Evolutionary conservation across 2,797 vertebrate genomes (phyloP), one percentile per base, ranked within the genome.

Genomic region (Caiman crocodilus): DNA sequence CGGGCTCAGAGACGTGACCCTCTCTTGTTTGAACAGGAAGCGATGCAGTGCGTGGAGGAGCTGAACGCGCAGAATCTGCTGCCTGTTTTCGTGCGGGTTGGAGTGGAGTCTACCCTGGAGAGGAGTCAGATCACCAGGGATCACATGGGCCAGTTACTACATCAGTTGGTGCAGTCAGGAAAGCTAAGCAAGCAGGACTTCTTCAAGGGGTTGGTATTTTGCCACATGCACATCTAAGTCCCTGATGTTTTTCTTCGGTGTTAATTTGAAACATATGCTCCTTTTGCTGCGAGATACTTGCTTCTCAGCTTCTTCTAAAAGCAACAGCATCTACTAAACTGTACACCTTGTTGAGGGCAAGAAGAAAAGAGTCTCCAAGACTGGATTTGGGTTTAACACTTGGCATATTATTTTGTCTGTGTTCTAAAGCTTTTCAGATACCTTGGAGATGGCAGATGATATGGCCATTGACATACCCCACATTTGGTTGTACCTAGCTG

Each of bases 381-480:
- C 59, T 10, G 15, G 23, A 30, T 50, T 21, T 76, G 15, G 13
- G 4, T 42, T 87, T 83, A 91, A 28, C 18, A 20, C 32, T 59
- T 81, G 32, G 23, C 8, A 0, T 79, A 80, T 50, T 50, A 85
- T 79, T n/a, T 28, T 17, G 94, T 15, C 30, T 91, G 73, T 82
- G 58, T 95, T 79, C 5, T 56, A 20, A 77, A 99, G 99, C 94
- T 99, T 99, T 97, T 96, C 98, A 0, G 99, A 99, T 85, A 99
- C 98, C 56, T 97, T 99, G 98, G 99, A 99, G 97, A 96, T 98
- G 94, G 99, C 99, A 0, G 99, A 99, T 4, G 99, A 99, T 94
- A 99, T 99, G 99, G 99, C 99, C 91, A 99, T 99, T 89, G 99
- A 99, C 97, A 99, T 99, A 96, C 99, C 99, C 86, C 99, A 99